Evolutionary conservation across 2,113 vertebrate genomes (phyloP), one percentile per base, ranked within the genome.

Genomic region (Cheirogaleus medius): DNA sequence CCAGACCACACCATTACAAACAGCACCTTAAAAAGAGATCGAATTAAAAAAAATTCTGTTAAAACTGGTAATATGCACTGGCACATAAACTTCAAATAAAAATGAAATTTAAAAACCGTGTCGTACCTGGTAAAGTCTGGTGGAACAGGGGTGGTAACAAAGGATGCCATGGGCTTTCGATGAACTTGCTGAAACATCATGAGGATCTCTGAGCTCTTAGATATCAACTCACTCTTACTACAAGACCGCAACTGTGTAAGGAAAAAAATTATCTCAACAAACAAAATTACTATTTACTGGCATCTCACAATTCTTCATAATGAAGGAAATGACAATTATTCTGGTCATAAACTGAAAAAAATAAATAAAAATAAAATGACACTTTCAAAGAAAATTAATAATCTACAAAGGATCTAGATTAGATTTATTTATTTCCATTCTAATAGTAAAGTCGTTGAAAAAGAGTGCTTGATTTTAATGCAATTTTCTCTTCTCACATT

Each of bases 101-200:
- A 68, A 52, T 84, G n/a, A 80, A 87, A 29, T 0, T 76, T 42
- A n/a, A 90, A 92, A 88, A 17, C 20, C 88, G 0, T 0, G 1
- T 8, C 56, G 8, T 97, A 99, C 99, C 99, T 99, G 90, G 99
- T 99, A 98, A 99, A 99, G 98, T 99, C 99, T 25, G 99, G 99
- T 25, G 99, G 99, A 18, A 99, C 99, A 23, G 99, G 99, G 37
- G 99, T 99, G 86, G 99, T 99, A 98, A 99, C 99, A 91, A 99
- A 99, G 0, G 99, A 99, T 96, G 99, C 99, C 99, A 99, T 99
- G 95, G 99, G 99, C 60, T 99, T 99, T 56, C 99, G 98, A 97
- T 99, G 99, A 90, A 99, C 99, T 99, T 99, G 99, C 99, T 99
- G 99, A 98, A 99, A 99, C 99, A 99, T 99, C 98, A 99, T 99